Percentiles rank a stretch among this genome's conserved stretches.
These are phyloP conservation scores for Poeciliopsis prolifica DNA, from an alignment of 2,113 vertebrate species.

Conservation along the genomic window DNA sequence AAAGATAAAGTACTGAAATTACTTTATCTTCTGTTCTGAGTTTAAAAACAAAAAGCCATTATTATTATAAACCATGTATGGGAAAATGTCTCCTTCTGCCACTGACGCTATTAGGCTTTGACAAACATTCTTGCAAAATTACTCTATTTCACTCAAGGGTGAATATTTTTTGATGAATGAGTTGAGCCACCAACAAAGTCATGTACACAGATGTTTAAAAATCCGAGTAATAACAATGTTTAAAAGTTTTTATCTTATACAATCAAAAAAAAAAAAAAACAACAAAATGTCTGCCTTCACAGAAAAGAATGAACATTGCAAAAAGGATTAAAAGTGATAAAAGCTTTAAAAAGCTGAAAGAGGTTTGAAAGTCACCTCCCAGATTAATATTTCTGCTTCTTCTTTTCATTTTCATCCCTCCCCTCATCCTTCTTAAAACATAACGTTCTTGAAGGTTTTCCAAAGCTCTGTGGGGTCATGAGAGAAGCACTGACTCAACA, in stretches of 20 bases:
- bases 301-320: not conserved
- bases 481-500: conserved; percentile 68
- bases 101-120: not conserved
- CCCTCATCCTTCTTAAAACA: conserved; percentile 44
- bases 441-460: conserved; percentile 69
- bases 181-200: not conserved
- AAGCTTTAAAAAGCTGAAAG: conserved; percentile 12
- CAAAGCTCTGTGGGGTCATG: conserved; percentile 65
- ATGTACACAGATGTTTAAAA: not conserved
- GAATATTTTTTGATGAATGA: not conserved
- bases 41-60: not conserved
- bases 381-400: conserved; percentile 1
- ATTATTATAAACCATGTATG: not conserved
- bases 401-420: conserved; percentile 2
- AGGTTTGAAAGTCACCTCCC: conserved; percentile 55
- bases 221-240: not conserved
- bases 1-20: too few species aligned
- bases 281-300: too few species aligned
- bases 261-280: not conserved
- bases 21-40: not conserved
- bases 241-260: not conserved
- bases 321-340: conserved; percentile 21
- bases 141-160: not conserved
- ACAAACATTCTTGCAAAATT: not conserved
- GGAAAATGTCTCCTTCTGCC: not conserved